Conservation (phyloP, 2,113 vertebrate species). For the Heliornis fulica region DNA sequence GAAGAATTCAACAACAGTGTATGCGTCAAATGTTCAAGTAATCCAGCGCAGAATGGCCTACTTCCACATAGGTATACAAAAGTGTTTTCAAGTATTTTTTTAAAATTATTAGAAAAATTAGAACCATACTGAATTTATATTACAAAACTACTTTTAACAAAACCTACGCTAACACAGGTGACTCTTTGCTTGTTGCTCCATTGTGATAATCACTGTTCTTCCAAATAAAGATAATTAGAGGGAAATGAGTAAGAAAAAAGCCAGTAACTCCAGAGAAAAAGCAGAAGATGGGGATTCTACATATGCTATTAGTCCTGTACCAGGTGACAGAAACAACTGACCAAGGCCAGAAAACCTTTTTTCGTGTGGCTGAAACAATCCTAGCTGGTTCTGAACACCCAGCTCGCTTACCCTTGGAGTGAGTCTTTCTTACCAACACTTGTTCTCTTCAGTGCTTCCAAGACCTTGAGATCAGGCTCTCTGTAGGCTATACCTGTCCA, state of each 20-base stretch:
- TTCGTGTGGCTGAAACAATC: neutral
- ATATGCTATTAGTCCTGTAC: neutral
- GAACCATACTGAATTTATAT: neutral
- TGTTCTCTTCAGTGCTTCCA: neutral
- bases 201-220: neutral
- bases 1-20: neutral
- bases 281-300: neutral
- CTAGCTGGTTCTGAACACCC: neutral
- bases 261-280: neutral
- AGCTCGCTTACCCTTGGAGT: rapidly evolving
- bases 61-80: neutral
- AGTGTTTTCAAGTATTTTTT: neutral
- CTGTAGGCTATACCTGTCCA: neutral
- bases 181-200: neutral
- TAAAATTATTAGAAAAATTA: neutral
- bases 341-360: neutral
- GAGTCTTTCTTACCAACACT: neutral
- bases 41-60: neutral
- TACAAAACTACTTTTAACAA: neutral
- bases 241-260: neutral
- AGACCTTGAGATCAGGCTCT: neutral
- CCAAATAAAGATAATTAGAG: neutral
- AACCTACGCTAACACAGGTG: neutral
- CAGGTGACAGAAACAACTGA: neutral
- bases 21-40: neutral